Conservation (phyloP, 30 jellyfish, hydroid and myxozoan species). For the Turritopsis rubra region DNA sequence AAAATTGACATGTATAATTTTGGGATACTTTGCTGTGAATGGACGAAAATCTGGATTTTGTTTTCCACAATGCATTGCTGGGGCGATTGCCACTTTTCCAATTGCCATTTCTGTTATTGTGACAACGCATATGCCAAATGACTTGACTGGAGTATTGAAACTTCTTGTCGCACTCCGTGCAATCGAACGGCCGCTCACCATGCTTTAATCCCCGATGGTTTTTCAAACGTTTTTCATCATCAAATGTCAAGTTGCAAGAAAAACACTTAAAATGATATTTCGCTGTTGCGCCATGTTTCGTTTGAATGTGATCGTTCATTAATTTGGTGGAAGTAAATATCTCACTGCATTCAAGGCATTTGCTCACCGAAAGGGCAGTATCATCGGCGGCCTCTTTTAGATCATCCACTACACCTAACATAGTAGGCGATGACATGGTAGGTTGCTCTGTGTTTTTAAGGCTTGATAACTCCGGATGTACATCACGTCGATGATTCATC, state of each 20-base stretch:
- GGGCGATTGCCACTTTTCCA: background rate
- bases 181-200: conserved; percentile 59
- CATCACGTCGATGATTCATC: conserved; percentile 67
- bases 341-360: conserved; percentile 56
- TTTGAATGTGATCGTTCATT: background rate
- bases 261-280: background rate
- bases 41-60: background rate
- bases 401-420: conserved; percentile 20
- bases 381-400: conserved; percentile 45
- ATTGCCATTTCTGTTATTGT: background rate
- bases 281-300: background rate
- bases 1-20: conserved; percentile 27
- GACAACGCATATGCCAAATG: conserved; percentile 65
- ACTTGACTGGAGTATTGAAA: conserved; percentile 69
- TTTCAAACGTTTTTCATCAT: conserved; percentile 49
- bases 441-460: background rate
- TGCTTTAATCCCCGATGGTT: conserved; percentile 62
- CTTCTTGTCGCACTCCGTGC: conserved; percentile 43
- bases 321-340: background rate
- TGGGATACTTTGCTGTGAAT: background rate
- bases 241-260: conserved; percentile 20
- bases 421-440: background rate
- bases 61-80: conserved; percentile 22
- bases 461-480: conserved; percentile 34
- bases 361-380: conserved; percentile 53